Base-by-base conservation (phyloP, 1,140 invertebrate genomes). In the Venustaconcha ellipsiformis region DNA sequence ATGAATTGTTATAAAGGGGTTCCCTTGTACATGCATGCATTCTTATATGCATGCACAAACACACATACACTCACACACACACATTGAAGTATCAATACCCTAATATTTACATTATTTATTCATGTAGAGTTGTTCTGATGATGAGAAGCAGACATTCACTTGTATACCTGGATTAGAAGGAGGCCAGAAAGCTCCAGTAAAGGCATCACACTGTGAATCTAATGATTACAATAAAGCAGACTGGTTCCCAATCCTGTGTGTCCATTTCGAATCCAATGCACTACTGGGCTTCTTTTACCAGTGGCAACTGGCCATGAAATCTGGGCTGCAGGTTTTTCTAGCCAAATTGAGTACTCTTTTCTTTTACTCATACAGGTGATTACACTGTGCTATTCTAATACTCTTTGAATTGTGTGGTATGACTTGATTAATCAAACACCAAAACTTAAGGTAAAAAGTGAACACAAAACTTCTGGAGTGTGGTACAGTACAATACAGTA, bases 241-340 rank as follows among this genome's bases (percentile, higher is more conserved):
- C 78, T 85, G 83, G 83, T 84, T 82, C 67, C 80, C 78, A n/a
- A 55, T 85, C 18, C 74, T 82, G 56, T 86, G 84, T 79, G 83
- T 86, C 14, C 58, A 79, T 70, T 82, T 80, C 67, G 83, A 86
- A 72, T 76, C 78, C 67, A 85, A 82, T 67, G 78, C 75, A 26
- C 76, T 79, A 26, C 81, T 86, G 13, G 83, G 84, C 8, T 66
- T 78, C 60, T 85, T 78, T 72, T 82, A 81, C 68, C 62, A 62
- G 12, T 77, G 75, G 75, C 69, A 77, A 64, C 63, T 72, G 18
- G 72, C 72, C n/a, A 66, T 72, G 0, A 62, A n/a, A 14, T 55
- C 67, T 8, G 68, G 67, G 67, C 20, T 57, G 4, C 75, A 68
- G 48, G 23, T 57, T 0, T 65, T 77, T 26, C 69, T 77, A n/a